Evolutionary conservation across 35 echinoderm and acorn worm species (phyloP), one percentile per base, ranked within the genome.

Genomic region (Lytechinus variegatus): DNA sequence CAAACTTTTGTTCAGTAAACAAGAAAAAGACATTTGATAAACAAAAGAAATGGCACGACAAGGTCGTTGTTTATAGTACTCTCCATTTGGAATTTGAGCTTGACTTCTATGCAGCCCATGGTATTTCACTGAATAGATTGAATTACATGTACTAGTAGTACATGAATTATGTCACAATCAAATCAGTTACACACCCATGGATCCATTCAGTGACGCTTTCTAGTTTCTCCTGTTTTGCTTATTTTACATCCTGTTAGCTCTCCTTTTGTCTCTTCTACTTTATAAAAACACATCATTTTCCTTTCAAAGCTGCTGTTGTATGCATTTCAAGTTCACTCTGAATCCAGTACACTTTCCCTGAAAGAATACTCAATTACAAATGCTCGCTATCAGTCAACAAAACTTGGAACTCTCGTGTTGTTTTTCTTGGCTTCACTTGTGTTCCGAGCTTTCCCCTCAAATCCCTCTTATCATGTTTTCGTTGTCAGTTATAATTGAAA

Each of bases 311-410:
- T 79, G 66, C 24, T 24, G 66, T 79, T 79, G 66, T 79, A 79
- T 79, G 19, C 19, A 79, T 79, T 79, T 79, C 66, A 79, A 79
- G 66, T 79, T 79, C 66, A 79, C 66, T 79, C n/a, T 24, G 24
- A 79, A 79, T 79, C n/a, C 66, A 79, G 66, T 24, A 79, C 66
- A 79, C 66, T 79, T 79, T 79, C 66, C 66, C 66, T 79, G 66
- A 79, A 79, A 79, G n/a, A 79, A 79, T 79, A 19, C 66, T 79
- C 66, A 16, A 79, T 79, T 79, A 79, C 66, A 79, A 79, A 79
- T 79, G 66, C 66, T 24, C 13, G 56, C 56, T 11, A 7, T 16
- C 66, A 79, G n/a, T 16, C 66, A 79, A 79, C 66, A 79, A 24
- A 79, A 16, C 5, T 2, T 7, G 66, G 66, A 16, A 79, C 66